Evolutionary conservation across 2,888 invertebrate genomes (phyloP), one percentile per base, ranked within the genome.

Genomic region (Cylindroiulus punctatus): DNA sequence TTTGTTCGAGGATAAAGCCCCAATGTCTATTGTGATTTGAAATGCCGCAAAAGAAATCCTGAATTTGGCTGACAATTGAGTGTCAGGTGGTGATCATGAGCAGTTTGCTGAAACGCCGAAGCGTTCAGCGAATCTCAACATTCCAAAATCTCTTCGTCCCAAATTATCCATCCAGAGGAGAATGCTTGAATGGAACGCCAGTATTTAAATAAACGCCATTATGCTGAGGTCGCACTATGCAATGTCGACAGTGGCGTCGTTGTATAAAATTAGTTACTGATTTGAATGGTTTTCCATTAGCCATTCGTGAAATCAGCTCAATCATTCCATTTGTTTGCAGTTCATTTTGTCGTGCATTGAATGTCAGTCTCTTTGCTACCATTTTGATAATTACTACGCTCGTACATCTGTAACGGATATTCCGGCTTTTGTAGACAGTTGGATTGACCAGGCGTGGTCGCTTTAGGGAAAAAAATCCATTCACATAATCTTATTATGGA

Each of bases 371-470:
- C 22, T 65, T 26, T 65, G 17, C 26, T 65, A 65, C 65, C 22
- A 26, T 26, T 65, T 65, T 65, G 65, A 65, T 65, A 65, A 26
- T 65, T 65, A 65, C 12, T 52, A 26, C n/a, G n/a, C n/a, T n/a
- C n/a, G n/a, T n/a, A n/a, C 65, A 26, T 26, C 65, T 26, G 65
- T 26, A 65, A 65, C 65, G 65, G 65, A 65, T 65, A 65, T 65
- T 65, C 26, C 26, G 22, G 19, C 65, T 65, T 65, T 26, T 65
- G 22, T 65, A 26, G 26, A 26, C 26, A 7, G n/a, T n/a, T n/a
- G n/a, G 5, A 19, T 65, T 19, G 65, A 26, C 65, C 19, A 65
- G 26, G 19, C 26, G 22, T n/a, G 17, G 26, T 65, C 65, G 65
- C 65, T 65, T 65, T 65, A 7, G 12, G 12, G 0, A 65, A 65